Evolutionary conservation across 1,140 invertebrate species (phyloP), one percentile per base, ranked within the genome.

Genomic region (Penaeus indicus): DNA sequence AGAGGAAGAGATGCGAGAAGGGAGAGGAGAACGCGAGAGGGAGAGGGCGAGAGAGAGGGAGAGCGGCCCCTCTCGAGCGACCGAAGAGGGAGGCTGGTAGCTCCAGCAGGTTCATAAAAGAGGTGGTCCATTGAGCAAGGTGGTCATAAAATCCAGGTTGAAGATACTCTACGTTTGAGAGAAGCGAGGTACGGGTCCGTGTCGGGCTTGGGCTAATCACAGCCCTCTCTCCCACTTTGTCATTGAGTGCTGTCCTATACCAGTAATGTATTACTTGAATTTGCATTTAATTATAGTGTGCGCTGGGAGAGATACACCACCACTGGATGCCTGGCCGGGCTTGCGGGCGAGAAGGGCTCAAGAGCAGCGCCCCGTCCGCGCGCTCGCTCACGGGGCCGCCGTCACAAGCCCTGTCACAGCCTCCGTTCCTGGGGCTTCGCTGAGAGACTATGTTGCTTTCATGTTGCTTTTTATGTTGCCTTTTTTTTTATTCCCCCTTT

Each of bases 201-300:
- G 84, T 85, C 84, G 84, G 84, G 42, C 67, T 38, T 42, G 5
- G 25, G n/a, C 42, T 85, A 85, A 85, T 85, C 84, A 85, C 84
- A 85, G 19, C 69, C 69, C 27, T 85, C 67, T 21, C 47, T 47
- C 54, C 62, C 69, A 85, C 84, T 85, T 85, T 85, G 69, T 85
- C 84, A 85, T 85, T 85, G 84, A 85, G 84, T 27, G 38, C 84
- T 85, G 84, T 75, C 84, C 84, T 85, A 85, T 77, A 85, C 32
- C 69, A n/a, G 42, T 85, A 85, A 85, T 85, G 42, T 77, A 77
- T 85, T 85, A 60, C 84, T 61, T n/a, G 67, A 75, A 85, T 85
- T 85, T 85, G 69, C 84, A 85, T 77, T 85, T 75, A 85, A 85
- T 77, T 85, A 77, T 77, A 85, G 69, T 77, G 69, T 85, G 62